phyloP scores from a whole-genome alignment of 2,113 vertebrate genomes.

The Alethe diademata region DNA sequence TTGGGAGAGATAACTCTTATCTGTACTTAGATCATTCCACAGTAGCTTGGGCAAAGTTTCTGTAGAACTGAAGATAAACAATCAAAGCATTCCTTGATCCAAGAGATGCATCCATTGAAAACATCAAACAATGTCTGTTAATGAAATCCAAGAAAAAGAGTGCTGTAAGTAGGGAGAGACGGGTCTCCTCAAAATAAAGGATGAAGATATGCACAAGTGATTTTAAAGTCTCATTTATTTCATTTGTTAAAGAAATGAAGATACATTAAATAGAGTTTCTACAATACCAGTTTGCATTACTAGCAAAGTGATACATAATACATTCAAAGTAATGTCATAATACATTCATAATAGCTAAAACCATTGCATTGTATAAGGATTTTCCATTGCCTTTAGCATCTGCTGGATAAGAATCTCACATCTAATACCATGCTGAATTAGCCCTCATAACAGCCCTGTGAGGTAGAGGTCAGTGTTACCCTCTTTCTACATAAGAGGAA shows the following conservation, averaged over 20 bases:
- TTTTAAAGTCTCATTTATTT: conserved; percentile 25
- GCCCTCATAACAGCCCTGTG: conserved; percentile 11
- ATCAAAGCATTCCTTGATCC: not conserved
- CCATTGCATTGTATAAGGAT: not conserved
- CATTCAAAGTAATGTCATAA: not conserved
- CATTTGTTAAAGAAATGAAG: not conserved
- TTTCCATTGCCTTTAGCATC: not conserved
- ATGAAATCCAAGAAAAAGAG: not conserved
- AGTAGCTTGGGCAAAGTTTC: not conserved
- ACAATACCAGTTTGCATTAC: not conserved
- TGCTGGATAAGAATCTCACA: not conserved
- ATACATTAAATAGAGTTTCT: not conserved
- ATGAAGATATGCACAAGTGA: not conserved
- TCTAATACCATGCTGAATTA: not conserved
- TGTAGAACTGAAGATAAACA: not conserved
- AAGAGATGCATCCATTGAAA: not conserved
- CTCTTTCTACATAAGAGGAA: not conserved
- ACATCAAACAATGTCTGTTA: not conserved
- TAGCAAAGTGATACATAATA: not conserved
- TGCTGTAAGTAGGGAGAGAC: not conserved
- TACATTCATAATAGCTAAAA: conserved; percentile 16
- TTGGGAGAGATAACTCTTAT: not conserved
- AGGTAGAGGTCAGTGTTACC: conserved; percentile 40
- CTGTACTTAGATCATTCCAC: not conserved
- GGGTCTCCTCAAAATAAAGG: not conserved